Evolutionary conservation across 2,888 invertebrate genomes (phyloP), one percentile per base, ranked within the genome.

Genomic region (Augiades crinisus): DNA sequence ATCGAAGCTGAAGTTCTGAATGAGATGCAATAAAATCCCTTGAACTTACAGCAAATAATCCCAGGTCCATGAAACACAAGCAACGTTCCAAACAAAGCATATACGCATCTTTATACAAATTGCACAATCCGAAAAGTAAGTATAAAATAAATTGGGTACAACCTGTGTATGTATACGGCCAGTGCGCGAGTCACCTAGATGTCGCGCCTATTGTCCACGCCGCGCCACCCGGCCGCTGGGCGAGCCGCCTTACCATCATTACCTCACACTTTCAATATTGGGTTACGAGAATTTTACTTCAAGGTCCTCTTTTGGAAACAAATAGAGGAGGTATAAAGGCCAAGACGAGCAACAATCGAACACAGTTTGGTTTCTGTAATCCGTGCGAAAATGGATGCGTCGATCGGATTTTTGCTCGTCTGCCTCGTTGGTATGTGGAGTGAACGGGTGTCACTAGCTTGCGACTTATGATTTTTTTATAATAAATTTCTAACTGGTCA

Each of bases 211-310:
- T 87, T 87, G 87, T 87, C 85, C 81, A 73, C 69, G 68, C 63
- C 66, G 65, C 67, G 65, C 80, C 81, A 74, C 68, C 71, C 65
- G 73, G 67, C 72, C 75, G 67, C 75, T 82, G 88, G 88, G 85
- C 77, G 87, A 85, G 85, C 82, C 87, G 63, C 71, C 65, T 62
- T 66, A 66, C 68, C 75, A 81, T 81, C 72, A 81, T 88, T 89
- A 88, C 89, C 84, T 89, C 89, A 89, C 75, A 84, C 86, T 81
- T 81, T 79, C 88, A 82, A 89, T 88, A 89, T 86, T 86, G 84
- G 84, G 83, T 86, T 88, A 89, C 89, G 83, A 88, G 86, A 85
- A 88, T 83, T 85, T 85, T 85, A 77, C 84, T 81, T 83, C 89
- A 89, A 89, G 89, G 89, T 74, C 78, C 75, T 70, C 81, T 77